Conservation (phyloP, 2,888 invertebrate genomes). For the Andrena praecox region DNA sequence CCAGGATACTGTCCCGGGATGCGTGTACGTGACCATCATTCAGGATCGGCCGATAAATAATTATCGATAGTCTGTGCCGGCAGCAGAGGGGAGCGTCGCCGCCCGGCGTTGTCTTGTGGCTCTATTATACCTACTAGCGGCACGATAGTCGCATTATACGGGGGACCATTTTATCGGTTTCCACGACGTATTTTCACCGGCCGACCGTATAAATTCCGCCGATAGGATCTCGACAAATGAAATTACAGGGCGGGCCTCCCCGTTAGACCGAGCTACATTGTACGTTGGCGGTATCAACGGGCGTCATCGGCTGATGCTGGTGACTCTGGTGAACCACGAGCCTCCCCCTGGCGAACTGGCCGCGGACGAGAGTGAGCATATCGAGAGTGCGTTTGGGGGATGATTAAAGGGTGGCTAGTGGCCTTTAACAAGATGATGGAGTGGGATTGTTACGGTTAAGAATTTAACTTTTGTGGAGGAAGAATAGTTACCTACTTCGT, state of each 20-base stretch:
- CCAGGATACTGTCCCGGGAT: constrained; percentile 39
- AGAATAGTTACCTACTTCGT: too few species aligned
- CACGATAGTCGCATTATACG: constrained; percentile 46
- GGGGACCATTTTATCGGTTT: constrained; percentile 67
- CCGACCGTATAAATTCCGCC: constrained; percentile 67
- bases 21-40: constrained; percentile 78
- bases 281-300: constrained; percentile 53
- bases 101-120: constrained; percentile 11
- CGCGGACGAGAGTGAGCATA: not conserved
- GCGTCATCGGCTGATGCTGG: constrained; percentile 57
- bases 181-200: constrained; percentile 66
- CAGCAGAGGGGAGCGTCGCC: constrained; percentile 11
- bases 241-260: constrained; percentile 67
- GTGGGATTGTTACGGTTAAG: too few species aligned
- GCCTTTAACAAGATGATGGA: too few species aligned
- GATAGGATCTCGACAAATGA: constrained; percentile 74
- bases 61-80: constrained; percentile 69
- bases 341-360: not conserved
- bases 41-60: constrained; percentile 79
- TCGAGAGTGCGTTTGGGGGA: too few species aligned
- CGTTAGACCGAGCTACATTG: constrained; percentile 52
- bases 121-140: constrained; percentile 50
- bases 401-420: too few species aligned
- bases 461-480: too few species aligned
- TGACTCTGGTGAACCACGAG: constrained; percentile 31